Evolutionary conservation across 2,888 invertebrate species (phyloP).

Genomic region (Nomada ferruginata): DNA sequence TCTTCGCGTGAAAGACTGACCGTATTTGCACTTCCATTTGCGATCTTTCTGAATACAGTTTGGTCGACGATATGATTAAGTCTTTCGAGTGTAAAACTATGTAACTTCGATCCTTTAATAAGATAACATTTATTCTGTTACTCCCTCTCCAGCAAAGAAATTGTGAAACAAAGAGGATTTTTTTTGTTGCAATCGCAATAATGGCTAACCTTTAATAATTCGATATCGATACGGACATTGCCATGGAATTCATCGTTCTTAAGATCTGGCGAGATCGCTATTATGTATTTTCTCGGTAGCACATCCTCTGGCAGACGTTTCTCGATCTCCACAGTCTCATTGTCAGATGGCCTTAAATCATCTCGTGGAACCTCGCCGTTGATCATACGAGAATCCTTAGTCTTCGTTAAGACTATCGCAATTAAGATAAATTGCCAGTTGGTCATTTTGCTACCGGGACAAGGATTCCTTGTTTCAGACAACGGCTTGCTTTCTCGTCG

Average conservation of each 20-base stretch:
- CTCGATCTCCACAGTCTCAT: constrained; percentile 5
- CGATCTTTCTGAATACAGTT: constrained; percentile 13
- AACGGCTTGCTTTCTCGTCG: constrained; percentile 27
- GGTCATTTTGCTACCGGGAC: constrained; percentile 34
- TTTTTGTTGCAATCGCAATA: background rate
- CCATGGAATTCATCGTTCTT: constrained; percentile 41
- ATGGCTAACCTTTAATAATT: constrained; percentile 32
- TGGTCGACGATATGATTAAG: constrained; percentile 31
- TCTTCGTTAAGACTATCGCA: constrained; percentile 29
- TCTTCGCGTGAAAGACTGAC: background rate
- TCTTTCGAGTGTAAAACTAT: constrained; percentile 50
- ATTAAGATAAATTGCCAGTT: constrained; percentile 46
- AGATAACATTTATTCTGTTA: background rate
- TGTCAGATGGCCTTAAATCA: constrained; percentile 2
- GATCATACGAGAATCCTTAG: constrained; percentile 5
- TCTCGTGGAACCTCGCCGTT: background rate
- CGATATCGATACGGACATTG: constrained; percentile 44
- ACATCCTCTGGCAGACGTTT: constrained; percentile 49
- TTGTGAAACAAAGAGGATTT: no score
- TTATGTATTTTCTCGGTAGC: constrained; percentile 40
- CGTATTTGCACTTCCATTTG: constrained; percentile 26
- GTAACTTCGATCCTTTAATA: constrained; percentile 19
- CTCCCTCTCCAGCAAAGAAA: background rate
- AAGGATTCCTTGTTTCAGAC: constrained; percentile 31
- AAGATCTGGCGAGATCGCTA: constrained; percentile 41